Conservation (phyloP, 2,797 vertebrate genomes). For the Enteromius thamalakanensis region DNA sequence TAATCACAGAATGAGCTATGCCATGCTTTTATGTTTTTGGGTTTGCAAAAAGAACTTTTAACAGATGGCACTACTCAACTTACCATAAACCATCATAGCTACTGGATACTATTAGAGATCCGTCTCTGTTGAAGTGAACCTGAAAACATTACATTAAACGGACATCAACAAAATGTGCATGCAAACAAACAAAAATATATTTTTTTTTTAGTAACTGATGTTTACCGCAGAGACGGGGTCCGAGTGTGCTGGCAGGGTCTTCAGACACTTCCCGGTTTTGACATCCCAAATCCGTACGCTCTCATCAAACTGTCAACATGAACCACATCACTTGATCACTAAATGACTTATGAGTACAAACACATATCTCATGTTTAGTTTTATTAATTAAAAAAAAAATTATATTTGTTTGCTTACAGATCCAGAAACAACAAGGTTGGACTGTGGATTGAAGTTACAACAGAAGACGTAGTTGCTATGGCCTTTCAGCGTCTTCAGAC, state of each 20-base stretch:
- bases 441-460: slow-evolving; percentile 99
- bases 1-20: not conserved
- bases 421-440: slow-evolving; percentile 98
- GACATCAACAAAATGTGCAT: not conserved
- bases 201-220: not conserved
- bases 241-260: slow-evolving; percentile 94
- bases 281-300: slow-evolving; percentile 98
- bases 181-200: not conserved
- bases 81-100: slow-evolving; percentile 97
- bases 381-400: not conserved
- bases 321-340: not conserved
- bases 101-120: slow-evolving; percentile 95
- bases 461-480: slow-evolving; percentile 99
- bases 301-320: slow-evolving; percentile 86
- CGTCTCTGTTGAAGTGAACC: slow-evolving; percentile 98
- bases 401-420: slow-evolving; percentile 82
- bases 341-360: not conserved
- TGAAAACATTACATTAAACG: slow-evolving; percentile 62
- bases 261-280: slow-evolving; percentile 96
- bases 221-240: slow-evolving; percentile 96
- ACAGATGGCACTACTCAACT: slow-evolving; percentile 53
- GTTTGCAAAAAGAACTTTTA: not conserved
- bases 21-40: not conserved
- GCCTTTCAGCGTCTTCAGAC: slow-evolving; percentile 95
- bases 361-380: not conserved